phyloP scores from a whole-genome alignment of 2,797 vertebrate species.

The Neosalanx taihuensis region DNA sequence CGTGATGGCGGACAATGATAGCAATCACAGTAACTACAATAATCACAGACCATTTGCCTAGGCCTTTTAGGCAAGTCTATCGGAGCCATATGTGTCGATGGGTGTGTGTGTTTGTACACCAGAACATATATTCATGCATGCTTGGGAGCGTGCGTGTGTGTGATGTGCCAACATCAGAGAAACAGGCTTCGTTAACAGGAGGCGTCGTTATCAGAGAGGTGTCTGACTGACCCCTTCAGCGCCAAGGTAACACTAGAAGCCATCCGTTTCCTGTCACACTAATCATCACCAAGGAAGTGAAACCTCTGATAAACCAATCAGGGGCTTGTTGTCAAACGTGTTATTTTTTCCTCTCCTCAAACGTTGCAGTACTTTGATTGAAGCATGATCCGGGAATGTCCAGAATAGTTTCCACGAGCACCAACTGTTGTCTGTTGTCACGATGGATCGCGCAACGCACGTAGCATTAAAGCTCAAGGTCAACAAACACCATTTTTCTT shows the following conservation, averaged over 20 bases:
- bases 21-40: constrained; percentile 68
- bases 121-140: too few relatives aligned
- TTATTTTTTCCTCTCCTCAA: neutral
- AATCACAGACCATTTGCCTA: constrained; percentile 61
- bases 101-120: neutral
- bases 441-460: too few relatives aligned
- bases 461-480: too few relatives aligned
- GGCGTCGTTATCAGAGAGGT: neutral
- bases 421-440: too few relatives aligned
- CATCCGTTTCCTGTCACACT: neutral
- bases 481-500: too few relatives aligned
- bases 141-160: neutral
- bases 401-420: too few relatives aligned
- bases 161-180: neutral
- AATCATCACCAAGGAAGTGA: neutral
- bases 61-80: constrained; percentile 42
- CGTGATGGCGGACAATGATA: constrained; percentile 69
- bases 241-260: neutral
- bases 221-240: neutral
- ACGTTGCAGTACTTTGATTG: neutral
- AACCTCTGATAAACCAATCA: neutral
- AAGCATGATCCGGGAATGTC: too few relatives aligned
- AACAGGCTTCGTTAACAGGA: too few relatives aligned
- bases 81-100: constrained; percentile 34
- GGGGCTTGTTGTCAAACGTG: neutral